Evolutionary conservation across 2,888 invertebrate genomes (phyloP).

Genomic region (Bunonema sp.): DNA sequence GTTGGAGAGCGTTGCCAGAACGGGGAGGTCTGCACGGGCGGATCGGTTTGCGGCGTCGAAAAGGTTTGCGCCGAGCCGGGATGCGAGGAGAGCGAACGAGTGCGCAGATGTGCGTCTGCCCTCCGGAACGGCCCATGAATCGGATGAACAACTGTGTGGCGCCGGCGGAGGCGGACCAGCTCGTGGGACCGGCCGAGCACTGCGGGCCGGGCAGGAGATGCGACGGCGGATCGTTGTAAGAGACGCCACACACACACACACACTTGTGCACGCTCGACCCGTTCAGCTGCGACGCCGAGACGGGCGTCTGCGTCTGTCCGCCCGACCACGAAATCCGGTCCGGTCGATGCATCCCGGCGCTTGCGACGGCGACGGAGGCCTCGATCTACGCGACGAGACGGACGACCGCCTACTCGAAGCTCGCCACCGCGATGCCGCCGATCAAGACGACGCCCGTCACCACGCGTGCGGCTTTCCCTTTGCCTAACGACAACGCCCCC

Average conservation of each 20-base stretch:
- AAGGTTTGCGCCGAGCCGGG: slow-evolving; percentile 4
- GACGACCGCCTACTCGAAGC: slow-evolving; percentile 2
- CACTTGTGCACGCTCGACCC: not conserved
- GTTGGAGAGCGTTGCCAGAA: too few species aligned
- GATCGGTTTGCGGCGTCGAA: slow-evolving; percentile 15
- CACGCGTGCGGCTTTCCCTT: too few species aligned
- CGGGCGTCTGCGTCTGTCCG: slow-evolving; percentile 27
- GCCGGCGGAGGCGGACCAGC: slow-evolving; percentile 6
- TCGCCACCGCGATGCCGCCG: not conserved
- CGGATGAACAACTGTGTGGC: slow-evolving; percentile 22
- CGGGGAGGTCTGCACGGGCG: slow-evolving; percentile 36
- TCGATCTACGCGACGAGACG: too few species aligned
- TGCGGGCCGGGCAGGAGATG: slow-evolving; percentile 12
- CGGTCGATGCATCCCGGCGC: slow-evolving; percentile 17
- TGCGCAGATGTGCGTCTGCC: slow-evolving; percentile 33
- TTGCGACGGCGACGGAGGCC: too few species aligned
- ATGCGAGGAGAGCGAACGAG: too few species aligned
- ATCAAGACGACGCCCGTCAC: too few species aligned
- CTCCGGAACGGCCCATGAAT: slow-evolving; percentile 22
- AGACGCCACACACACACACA: not conserved
- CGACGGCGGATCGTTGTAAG: slow-evolving; percentile 9
- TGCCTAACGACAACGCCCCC: too few species aligned
- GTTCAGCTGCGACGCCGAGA: slow-evolving; percentile 18
- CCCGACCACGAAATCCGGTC: slow-evolving; percentile 19
- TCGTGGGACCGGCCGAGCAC: slow-evolving; percentile 10